Evolutionary conservation across 2,888 invertebrate species (phyloP).

Genomic region (Diploptera punctata): DNA sequence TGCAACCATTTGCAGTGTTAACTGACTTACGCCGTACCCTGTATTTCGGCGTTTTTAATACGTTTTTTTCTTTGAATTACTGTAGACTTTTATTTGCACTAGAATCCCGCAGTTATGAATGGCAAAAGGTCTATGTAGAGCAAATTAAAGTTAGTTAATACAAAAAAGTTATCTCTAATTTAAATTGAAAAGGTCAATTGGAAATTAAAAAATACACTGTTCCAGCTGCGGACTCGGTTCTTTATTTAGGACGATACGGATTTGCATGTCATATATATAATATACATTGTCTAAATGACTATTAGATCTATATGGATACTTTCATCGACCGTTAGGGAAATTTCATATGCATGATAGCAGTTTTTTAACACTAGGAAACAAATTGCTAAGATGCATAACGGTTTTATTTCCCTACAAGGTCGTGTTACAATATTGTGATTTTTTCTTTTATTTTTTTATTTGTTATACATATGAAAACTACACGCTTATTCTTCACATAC

Average conservation of each 20-base stretch:
- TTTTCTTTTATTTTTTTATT: too few species aligned
- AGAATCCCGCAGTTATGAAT: too few species aligned
- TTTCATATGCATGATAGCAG: too few species aligned
- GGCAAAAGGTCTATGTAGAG: too few species aligned
- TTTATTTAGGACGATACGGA: conserved; percentile 33
- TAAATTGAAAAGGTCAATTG: too few species aligned
- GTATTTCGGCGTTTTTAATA: too few species aligned
- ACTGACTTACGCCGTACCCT: too few species aligned
- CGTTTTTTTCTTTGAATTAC: too few species aligned
- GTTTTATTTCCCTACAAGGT: background rate
- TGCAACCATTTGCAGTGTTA: too few species aligned
- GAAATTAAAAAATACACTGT: background rate
- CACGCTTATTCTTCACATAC: background rate
- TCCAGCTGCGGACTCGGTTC: background rate
- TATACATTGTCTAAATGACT: background rate
- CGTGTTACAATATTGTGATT: background rate
- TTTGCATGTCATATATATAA: background rate
- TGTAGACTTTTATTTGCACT: too few species aligned
- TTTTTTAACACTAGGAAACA: background rate
- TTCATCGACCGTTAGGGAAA: background rate
- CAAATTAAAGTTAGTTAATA: too few species aligned
- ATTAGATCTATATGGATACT: background rate
- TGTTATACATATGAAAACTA: conserved; percentile 11
- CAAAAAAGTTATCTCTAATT: too few species aligned
- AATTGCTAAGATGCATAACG: background rate